phyloP scores from a whole-genome alignment of 2,888 invertebrate species.

The Apamea monoglypha region DNA sequence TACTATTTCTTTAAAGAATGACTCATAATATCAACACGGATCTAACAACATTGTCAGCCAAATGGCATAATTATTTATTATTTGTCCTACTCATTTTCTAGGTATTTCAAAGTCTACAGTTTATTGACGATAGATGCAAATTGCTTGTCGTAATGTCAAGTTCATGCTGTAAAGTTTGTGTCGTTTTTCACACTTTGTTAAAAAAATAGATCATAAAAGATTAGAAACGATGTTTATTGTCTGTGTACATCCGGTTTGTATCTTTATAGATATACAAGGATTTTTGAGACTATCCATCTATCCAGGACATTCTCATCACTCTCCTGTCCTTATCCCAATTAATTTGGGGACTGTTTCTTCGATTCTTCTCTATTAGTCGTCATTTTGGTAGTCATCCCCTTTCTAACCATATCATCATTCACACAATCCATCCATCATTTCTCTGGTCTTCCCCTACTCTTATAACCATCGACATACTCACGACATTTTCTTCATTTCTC shows the following conservation, averaged over 20 bases:
- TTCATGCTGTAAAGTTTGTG: not conserved
- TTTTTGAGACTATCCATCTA: not conserved
- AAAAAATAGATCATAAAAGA: not conserved
- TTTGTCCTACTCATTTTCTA: not conserved
- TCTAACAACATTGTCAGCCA: constrained; percentile 1
- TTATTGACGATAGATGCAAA: not conserved
- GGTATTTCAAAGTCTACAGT: not conserved
- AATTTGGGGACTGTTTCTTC: no score
- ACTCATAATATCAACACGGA: constrained; percentile 18
- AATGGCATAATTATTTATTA: not conserved
- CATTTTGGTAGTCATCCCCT: no score
- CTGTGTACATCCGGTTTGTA: no score
- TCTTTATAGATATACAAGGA: not conserved
- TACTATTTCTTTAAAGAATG: no score
- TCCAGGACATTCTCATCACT: no score
- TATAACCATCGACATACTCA: no score
- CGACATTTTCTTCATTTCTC: no score
- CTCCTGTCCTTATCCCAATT: no score
- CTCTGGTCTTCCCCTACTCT: no score
- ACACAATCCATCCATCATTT: no score
- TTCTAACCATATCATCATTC: no score
- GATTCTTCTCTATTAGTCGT: no score
- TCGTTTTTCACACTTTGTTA: constrained; percentile 3
- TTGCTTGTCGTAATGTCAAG: not conserved
- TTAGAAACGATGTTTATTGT: not conserved